Base-by-base conservation (phyloP, 2,797 vertebrate genomes). In the Okamejei kenojei region DNA sequence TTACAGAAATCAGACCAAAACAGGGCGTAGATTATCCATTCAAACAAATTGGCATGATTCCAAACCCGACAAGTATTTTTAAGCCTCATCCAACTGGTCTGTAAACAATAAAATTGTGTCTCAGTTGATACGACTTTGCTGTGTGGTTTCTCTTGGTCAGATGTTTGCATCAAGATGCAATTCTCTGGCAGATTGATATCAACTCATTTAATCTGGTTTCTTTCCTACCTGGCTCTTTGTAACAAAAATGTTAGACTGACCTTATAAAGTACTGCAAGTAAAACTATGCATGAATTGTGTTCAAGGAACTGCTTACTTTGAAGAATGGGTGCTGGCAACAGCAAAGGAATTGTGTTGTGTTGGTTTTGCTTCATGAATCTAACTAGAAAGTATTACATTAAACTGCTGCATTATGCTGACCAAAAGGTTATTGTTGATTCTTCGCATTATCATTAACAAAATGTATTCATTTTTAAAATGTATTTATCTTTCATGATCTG, bases 81-180 rank as follows among this genome's bases (percentile, higher is more conserved):
- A 7, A 68, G n/a, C n/a, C 17, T 65, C n/a, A 32, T n/a, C 35
- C 84, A 68, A 88, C 17, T 88, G 61, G 63, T 19, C 84, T 68
- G n/a, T 88, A 88, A 88, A 88, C 84, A 88, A 88, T 88, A 65
- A 68, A 68, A 68, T 32, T 21, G 84, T 88, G 68, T 65, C 63
- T 32, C n/a, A 68, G 32, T 63, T 65, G 84, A n/a, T 88, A 68
- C 7, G 35, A 17, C 82, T 63, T 15, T 19, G 2, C 58, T 86
- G 13, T 29, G 29, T 86, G 58, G 13, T 86, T 86, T 86, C 54
- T 35, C 15, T 65, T 84, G 81, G 17, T 88, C 63, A 88, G 19
- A 68, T 35, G 15, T 5, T 65, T 65, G 61, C 7, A 88, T 21
- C 63, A 73, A 73, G 84, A 88, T 88, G 61, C 29, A 65, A 7